Evolutionary conservation across 2,113 vertebrate genomes (phyloP).

Genomic region (Pimephales promelas): DNA sequence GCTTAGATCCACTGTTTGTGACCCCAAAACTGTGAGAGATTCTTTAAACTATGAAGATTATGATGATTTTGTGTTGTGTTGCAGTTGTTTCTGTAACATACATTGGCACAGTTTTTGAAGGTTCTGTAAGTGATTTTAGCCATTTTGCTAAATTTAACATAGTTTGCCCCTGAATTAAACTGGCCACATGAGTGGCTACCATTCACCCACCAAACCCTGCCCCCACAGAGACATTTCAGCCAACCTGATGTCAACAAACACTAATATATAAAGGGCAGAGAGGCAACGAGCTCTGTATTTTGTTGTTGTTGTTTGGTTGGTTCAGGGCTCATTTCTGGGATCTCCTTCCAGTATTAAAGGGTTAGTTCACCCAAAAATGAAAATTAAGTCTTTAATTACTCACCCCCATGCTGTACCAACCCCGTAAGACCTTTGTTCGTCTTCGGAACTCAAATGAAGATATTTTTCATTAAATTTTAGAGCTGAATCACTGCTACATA

Average conservation of each 20-base stretch:
- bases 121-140: background rate
- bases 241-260: background rate
- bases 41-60: background rate
- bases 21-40: conserved; percentile 71
- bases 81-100: background rate
- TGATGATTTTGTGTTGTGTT: background rate
- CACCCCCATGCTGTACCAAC: too few relatives aligned
- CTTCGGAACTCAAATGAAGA: too few relatives aligned
- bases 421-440: too few relatives aligned
- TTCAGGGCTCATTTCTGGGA: background rate
- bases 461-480: too few relatives aligned
- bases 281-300: background rate
- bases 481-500: too few relatives aligned
- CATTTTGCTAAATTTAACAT: background rate
- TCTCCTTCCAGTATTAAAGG: background rate
- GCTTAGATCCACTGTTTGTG: conserved; percentile 70
- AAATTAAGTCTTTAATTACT: too few relatives aligned
- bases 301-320: background rate
- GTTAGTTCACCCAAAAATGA: too few relatives aligned
- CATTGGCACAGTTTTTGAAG: background rate
- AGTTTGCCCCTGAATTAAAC: background rate
- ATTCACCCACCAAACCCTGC: background rate
- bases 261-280: background rate
- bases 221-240: background rate
- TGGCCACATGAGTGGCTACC: background rate